Conservation (phyloP, 2,888 invertebrate species). For the Caenorhabditis auriculariae region DNA sequence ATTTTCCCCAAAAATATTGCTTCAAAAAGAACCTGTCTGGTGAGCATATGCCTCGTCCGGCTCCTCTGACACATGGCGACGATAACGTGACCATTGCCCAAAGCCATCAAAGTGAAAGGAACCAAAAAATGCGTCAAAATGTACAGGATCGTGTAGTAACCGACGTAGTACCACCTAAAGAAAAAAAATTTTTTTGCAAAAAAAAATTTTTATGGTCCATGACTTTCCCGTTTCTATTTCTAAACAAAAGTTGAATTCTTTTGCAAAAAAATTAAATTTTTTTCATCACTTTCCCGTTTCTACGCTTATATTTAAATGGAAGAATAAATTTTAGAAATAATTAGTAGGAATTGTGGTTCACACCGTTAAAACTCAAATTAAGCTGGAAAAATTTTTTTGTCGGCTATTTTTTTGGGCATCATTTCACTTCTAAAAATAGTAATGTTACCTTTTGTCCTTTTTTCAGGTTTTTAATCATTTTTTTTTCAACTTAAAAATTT, state of each 20-base stretch:
- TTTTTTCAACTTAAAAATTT: not conserved
- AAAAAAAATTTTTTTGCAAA: not conserved
- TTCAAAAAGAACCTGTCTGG: slow-evolving; percentile 44
- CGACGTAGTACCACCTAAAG: slow-evolving; percentile 49
- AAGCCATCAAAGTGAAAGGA: slow-evolving; percentile 56
- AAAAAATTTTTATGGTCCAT: not conserved
- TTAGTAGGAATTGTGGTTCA: no score
- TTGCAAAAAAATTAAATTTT: no score
- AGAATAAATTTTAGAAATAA: not conserved
- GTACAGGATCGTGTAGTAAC: slow-evolving; percentile 57
- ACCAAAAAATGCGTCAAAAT: slow-evolving; percentile 59
- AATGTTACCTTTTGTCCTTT: not conserved
- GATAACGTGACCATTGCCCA: slow-evolving; percentile 53
- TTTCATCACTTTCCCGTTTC: no score
- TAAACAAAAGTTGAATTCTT: no score
- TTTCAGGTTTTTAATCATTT: not conserved
- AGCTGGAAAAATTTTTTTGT: no score
- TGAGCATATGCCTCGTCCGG: slow-evolving; percentile 48
- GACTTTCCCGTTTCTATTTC: not conserved
- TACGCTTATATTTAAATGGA: no score
- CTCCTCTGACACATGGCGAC: slow-evolving; percentile 50
- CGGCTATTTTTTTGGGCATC: no score
- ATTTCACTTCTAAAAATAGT: no score
- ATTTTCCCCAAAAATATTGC: not conserved
- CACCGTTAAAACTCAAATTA: no score